Conservation (phyloP, 2,113 vertebrate species). For the Aleadryas rufinucha region DNA sequence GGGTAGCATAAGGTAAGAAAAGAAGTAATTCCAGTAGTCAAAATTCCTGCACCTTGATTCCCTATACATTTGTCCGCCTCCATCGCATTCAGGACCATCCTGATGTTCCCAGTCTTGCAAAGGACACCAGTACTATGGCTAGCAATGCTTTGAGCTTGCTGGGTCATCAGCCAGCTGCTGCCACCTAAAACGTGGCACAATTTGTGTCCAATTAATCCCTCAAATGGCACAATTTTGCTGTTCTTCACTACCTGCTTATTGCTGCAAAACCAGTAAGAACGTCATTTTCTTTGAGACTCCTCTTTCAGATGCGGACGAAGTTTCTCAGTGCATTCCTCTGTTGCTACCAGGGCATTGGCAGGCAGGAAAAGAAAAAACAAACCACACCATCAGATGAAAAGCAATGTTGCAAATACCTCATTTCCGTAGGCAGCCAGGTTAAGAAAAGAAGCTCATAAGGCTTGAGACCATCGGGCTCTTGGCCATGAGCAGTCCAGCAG, state of each 20-base stretch:
- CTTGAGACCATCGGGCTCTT: not conserved
- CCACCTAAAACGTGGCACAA: not conserved
- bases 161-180: not conserved
- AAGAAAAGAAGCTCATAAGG: not conserved
- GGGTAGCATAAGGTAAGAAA: not conserved
- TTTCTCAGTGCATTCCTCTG: not conserved
- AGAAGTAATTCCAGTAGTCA: not conserved
- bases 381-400: not conserved
- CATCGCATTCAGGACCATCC: not conserved
- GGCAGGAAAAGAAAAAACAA: not conserved
- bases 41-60: not conserved
- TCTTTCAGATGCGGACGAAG: not conserved
- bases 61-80: not conserved
- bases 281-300: not conserved
- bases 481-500: not conserved
- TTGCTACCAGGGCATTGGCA: not conserved
- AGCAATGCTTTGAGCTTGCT: not conserved
- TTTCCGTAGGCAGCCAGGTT: slow-evolving; percentile 5
- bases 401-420: not conserved
- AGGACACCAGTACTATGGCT: not conserved
- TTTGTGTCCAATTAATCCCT: not conserved
- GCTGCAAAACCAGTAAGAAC: not conserved
- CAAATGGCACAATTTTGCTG: not conserved
- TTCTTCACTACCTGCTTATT: not conserved
- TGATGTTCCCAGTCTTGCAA: not conserved